Evolutionary conservation across 2,797 vertebrate genomes (phyloP), one percentile per base, ranked within the genome.

Genomic region (Dendrocincla tyrannina): DNA sequence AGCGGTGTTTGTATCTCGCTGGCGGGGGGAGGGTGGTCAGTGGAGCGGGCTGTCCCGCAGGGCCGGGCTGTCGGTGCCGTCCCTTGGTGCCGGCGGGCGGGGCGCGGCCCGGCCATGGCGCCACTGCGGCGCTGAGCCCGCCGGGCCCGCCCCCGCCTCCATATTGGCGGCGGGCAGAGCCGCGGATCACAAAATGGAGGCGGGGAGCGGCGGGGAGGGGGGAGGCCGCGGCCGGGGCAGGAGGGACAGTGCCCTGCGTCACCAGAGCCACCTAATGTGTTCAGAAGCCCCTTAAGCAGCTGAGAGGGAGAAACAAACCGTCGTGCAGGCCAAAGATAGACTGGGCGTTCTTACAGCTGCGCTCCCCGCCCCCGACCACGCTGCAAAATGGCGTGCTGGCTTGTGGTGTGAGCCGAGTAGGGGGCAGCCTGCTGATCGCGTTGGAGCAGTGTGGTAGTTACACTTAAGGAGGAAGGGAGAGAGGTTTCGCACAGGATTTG

Each of bases 161-260:
- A 94, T 96, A 86, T 94, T 97, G 88, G 59, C 60, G 44, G 69
- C 85, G 63, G 39, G 41, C 46, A 33, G 64, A 32, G 83, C 6
- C 0, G 17, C 52, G 90, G 19, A 11, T 89, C 87, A 96, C 97
- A 97, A 98, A 97, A 92, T 95, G 91, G 97, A 83, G 81, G 89
- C 62, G 7, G 32, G 39, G 39, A 39, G 1, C 14, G 5, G 13
- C 7, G 44, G 11, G 46, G 3, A 0, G 11, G 17, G 5, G 25
- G 22, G 32, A 10, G 27, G 5, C 1, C 1, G 2, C 5, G 22
- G 18, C 17, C 18, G 8, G 2, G 14, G 53, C 60, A 44, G 55
- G 30, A 20, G 11, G 4, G 13, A 28, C 13, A 9, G 14, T 33
- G 63, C 3, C 11, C 5, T 2, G 5, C 33, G 17, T 35, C 22